These are phyloP conservation scores for Archilochus colubris DNA, from an alignment of 2,113 vertebrate species.

Conservation along the genomic window DNA sequence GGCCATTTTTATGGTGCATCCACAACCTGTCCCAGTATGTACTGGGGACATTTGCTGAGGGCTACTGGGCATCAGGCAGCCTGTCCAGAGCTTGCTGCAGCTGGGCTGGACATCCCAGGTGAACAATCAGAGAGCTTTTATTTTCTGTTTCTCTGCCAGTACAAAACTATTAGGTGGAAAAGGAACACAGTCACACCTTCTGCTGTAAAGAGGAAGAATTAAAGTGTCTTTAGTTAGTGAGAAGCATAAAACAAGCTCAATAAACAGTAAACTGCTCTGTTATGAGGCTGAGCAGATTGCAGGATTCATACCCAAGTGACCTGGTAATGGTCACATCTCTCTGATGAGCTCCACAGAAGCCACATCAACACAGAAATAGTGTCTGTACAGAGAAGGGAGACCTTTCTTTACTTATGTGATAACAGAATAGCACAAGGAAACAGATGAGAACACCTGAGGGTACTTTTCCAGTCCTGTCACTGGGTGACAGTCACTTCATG, in stretches of 20 bases:
- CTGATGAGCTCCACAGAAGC: neutral
- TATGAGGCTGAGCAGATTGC: neutral
- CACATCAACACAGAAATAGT: neutral
- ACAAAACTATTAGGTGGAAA: neutral
- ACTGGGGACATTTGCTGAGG: neutral
- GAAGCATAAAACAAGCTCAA: neutral
- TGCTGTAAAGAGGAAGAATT: neutral
- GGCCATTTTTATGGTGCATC: neutral
- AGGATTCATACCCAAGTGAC: neutral
- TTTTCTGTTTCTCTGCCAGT: neutral
- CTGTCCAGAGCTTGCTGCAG: neutral
- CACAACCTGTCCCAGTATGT: neutral
- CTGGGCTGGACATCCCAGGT: neutral
- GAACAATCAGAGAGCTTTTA: neutral
- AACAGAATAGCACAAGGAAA: neutral
- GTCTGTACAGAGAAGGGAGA: neutral
- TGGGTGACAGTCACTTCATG: neutral
- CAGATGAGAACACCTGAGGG: neutral
- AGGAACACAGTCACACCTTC: neutral
- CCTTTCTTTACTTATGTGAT: neutral
- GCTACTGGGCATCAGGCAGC: neutral
- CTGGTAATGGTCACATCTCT: neutral
- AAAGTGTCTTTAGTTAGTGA: neutral
- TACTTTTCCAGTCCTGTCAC: neutral
- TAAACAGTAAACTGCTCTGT: neutral